These are phyloP conservation scores for Anolis sagrei DNA, from an alignment of 2,113 vertebrate genomes.

Conservation along the genomic window DNA sequence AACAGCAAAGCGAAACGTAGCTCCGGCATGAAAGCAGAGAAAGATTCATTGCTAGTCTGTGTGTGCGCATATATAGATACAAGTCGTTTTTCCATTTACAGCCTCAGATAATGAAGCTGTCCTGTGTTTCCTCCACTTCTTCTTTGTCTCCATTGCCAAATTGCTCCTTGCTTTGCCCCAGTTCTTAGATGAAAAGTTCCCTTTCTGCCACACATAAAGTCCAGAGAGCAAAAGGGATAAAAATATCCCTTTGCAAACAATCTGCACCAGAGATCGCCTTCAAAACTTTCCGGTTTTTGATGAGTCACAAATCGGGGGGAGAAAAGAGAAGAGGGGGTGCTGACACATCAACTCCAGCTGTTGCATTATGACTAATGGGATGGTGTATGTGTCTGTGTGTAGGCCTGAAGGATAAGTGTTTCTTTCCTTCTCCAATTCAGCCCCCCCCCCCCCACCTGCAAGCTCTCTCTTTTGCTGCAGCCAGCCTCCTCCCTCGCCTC, in stretches of 20 bases:
- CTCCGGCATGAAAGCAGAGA: background rate
- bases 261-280: background rate
- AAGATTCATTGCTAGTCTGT: too few relatives aligned
- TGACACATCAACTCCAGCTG: slow-evolving; percentile 45
- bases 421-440: slow-evolving; percentile 33
- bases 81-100: background rate
- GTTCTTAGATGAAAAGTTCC: background rate
- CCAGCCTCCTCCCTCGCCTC: slow-evolving; percentile 56
- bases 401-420: slow-evolving; percentile 43
- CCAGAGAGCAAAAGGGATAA: background rate
- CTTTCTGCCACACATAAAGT: background rate
- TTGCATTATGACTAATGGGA: slow-evolving; percentile 28
- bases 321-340: background rate
- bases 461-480: slow-evolving; percentile 54
- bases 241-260: background rate
- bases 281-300: background rate
- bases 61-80: background rate
- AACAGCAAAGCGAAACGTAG: background rate
- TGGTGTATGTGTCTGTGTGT: slow-evolving; percentile 15
- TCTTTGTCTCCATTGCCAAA: background rate
- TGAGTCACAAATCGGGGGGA: slow-evolving; percentile 55
- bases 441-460: slow-evolving; percentile 31
- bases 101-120: background rate
- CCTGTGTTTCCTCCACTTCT: too few relatives aligned
- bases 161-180: background rate